phyloP scores from a whole-genome alignment of 2,797 vertebrate species.

The Centropyge bicolor region DNA sequence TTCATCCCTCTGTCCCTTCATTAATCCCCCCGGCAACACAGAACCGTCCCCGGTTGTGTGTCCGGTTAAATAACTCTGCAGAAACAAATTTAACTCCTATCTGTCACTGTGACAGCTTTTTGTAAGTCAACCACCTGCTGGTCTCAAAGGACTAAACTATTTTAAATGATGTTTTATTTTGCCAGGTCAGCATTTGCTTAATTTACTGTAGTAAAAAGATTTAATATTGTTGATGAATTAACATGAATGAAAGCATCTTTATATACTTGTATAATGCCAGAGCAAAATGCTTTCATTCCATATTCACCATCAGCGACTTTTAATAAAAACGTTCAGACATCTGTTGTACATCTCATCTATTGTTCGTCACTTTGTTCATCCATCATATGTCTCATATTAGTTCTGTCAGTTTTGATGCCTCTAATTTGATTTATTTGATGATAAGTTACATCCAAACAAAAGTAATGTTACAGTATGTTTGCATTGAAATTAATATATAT shows the following conservation, averaged over 20 bases:
- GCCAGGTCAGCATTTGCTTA: neutral
- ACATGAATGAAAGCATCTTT: neutral
- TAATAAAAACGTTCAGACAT: neutral
- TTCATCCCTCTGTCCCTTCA: constrained; percentile 23
- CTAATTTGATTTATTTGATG: neutral
- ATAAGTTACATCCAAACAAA: too few species aligned
- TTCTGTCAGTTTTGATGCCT: neutral
- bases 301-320: neutral
- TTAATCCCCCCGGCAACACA: constrained; percentile 42
- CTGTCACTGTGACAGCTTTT: neutral
- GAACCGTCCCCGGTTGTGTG: constrained; percentile 13
- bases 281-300: too few species aligned
- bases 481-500: too few species aligned
- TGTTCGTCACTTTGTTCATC: neutral
- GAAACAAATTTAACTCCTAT: constrained; percentile 34
- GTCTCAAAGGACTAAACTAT: too few species aligned
- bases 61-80: constrained; percentile 23
- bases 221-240: neutral
- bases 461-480: too few species aligned
- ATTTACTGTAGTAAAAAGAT: neutral
- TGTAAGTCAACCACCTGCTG: neutral
- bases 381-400: neutral
- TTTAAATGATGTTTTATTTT: neutral
- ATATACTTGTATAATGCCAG: neutral
- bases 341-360: neutral